A percentile compares a stretch with the other conserved stretches of the same genome.
Evolutionary conservation across 1,140 invertebrate genomes (phyloP).

Genomic region (Polypedilum pembai): DNA sequence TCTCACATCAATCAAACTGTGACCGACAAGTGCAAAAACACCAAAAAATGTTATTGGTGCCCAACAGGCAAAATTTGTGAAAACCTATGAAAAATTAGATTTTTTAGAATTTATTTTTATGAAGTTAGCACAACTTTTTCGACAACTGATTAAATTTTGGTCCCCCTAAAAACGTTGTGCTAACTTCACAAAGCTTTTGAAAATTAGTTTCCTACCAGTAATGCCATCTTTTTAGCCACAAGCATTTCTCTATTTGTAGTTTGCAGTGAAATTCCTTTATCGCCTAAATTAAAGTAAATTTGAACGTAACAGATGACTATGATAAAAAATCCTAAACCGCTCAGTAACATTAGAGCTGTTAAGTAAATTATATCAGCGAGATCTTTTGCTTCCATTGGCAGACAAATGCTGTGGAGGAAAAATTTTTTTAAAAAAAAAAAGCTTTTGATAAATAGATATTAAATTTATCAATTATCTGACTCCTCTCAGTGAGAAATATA

Average conservation of each 20-base stretch:
- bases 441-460: no score
- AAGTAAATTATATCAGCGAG: constrained; percentile 60
- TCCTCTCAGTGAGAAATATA: no score
- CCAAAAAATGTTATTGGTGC: constrained; percentile 78
- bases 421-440: no score
- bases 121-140: not conserved
- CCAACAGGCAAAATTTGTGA: constrained; percentile 82
- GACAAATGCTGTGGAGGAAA: constrained; percentile 53
- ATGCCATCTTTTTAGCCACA: constrained; percentile 80
- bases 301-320: constrained; percentile 74
- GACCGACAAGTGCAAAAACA: constrained; percentile 68
- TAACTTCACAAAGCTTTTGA: not conserved
- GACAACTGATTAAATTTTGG: not conserved
- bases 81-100: constrained; percentile 43
- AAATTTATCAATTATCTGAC: no score
- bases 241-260: constrained; percentile 59
- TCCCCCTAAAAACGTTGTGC: no score
- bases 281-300: constrained; percentile 70
- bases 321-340: constrained; percentile 64
- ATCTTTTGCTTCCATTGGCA: constrained; percentile 61
- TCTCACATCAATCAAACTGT: constrained; percentile 74
- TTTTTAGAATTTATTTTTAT: not conserved
- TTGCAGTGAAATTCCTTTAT: constrained; percentile 49
- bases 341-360: constrained; percentile 59
- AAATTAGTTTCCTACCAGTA: constrained; percentile 51